Evolutionary conservation across 1,140 invertebrate genomes (phyloP), one percentile per base, ranked within the genome.

Genomic region (Drosophila hydei): DNA sequence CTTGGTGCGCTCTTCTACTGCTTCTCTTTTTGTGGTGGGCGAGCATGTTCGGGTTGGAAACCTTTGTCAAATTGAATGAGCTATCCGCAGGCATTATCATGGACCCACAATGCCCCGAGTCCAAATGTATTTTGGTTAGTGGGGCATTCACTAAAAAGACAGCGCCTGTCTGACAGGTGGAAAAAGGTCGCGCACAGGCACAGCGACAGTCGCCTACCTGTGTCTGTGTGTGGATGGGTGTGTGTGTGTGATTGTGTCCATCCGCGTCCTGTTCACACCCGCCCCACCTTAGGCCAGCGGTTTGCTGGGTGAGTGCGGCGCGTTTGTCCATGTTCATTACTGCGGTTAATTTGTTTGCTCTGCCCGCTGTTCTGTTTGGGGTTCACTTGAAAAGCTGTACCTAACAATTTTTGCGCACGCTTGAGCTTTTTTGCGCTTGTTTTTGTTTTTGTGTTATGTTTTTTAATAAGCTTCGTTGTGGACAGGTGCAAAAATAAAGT

Each of bases 321-420:
- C 77, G 63, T 76, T 80, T 85, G 80, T 79, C 77, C 80, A 64
- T 80, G 80, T 85, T 85, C 81, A 85, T 85, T 85, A 85, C 84
- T 74, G 80, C 80, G 80, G 80, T 85, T 85, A 85, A 85, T 85
- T 83, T 85, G 80, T 85, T 85, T 85, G 81, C 76, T 79, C 77
- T 62, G 72, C 63, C 48, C 56, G 38, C 55, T 38, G 47, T 27
- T 30, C 63, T 68, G 62, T 75, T 81, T 72, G 79, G 75, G 77
- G 62, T 76, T 83, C 67, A 70, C 30, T 27, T 30, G 54, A 19
- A 52, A 54, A 79, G 72, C 43, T 67, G 74, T 76, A 68, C 50
- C 74, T 48, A 64, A 71, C 62, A 68, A 74, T 72, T 64, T 60
- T 59, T 36, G 60, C 21, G 38, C 72, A 40, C 27, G 19, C 60